Percentiles rank a stretch among this genome's conserved stretches.
These are phyloP conservation scores for Amphipoea oculea DNA, from an alignment of 2,888 invertebrate species.

Conservation along the genomic window DNA sequence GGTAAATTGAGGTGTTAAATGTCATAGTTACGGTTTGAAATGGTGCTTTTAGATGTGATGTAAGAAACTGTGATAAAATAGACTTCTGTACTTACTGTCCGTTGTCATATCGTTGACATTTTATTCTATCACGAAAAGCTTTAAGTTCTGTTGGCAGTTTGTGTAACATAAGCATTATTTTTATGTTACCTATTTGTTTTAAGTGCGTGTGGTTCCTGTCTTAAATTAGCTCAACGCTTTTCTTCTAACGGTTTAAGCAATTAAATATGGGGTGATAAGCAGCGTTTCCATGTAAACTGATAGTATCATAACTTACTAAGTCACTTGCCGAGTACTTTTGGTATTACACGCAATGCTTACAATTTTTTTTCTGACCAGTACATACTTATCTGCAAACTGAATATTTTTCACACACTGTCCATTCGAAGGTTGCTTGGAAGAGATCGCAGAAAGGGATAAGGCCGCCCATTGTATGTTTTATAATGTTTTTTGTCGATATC, in stretches of 20 bases:
- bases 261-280: conserved; percentile 26
- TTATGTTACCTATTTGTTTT: conserved; percentile 5
- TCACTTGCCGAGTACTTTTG: background rate
- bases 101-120: conserved; percentile 26
- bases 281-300: conserved; percentile 10
- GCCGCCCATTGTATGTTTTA: too few species aligned
- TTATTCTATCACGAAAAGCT: conserved; percentile 24
- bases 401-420: too few species aligned
- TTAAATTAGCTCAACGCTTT: conserved; percentile 16
- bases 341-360: background rate
- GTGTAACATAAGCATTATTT: conserved; percentile 18
- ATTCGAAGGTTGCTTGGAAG: background rate
- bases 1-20: conserved; percentile 80
- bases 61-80: conserved; percentile 55
- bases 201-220: conserved; percentile 12
- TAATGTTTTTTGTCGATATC: too few species aligned
- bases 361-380: background rate
- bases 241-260: conserved; percentile 28
- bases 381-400: background rate
- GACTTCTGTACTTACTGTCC: conserved; percentile 52
- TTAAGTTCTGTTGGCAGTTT: conserved; percentile 18
- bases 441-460: too few species aligned
- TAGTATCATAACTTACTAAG: conserved; percentile 22
- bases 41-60: conserved; percentile 57
- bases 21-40: conserved; percentile 65